Evolutionary conservation across 30 jellyfish, hydroid and myxozoan species (phyloP), one percentile per base, ranked within the genome.

Genomic region (Pelagia noctiluca): DNA sequence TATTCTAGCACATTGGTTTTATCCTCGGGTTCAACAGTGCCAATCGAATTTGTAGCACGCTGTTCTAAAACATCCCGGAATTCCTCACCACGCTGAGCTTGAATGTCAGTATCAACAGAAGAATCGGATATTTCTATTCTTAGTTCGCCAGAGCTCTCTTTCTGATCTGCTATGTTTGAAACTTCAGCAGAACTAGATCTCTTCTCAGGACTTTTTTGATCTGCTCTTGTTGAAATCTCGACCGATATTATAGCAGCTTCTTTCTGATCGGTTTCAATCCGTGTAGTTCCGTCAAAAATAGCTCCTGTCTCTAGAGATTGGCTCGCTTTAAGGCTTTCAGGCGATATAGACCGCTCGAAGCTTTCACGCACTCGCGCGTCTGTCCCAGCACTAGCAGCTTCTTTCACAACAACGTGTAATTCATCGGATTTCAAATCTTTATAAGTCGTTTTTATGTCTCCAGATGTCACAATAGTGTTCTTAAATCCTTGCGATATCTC

Each of bases 401-500:
- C 12, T 5, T 16, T 42, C 16, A 5, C 57, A 8, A 5, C 16
- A 42, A 16, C 12, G 57, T 42, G 16, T 42, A 16, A 42, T 42
- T 42, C 57, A 42, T 42, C 57, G 16, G 57, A 57, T 33, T 64
- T 66, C 50, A 48, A 25, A 80, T 32, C 74, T 46, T 54, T 29
- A 28, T 80, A 63, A 63, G 75, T 42, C 65, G 38, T 61, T 31
- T 75, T 63, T 29, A 34, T 73, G 37, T n/a, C 65, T 33, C 82
- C 90, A 80, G 90, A 80, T 80, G 90, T 80, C 82, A 80, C 28
- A 80, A 47, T 82, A 80, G 63, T 79, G 74, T 75, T 80, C 12
- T 57, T 53, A 7, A 16, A 65, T 22, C 47, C 83, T 29, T 65
- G 75, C 72, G 81, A 57, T 63, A 65, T 65, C 90, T 63, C 82